These are phyloP conservation scores for Chymomyza amoena DNA, from an alignment of 2,888 invertebrate genomes.

Conservation along the genomic window DNA sequence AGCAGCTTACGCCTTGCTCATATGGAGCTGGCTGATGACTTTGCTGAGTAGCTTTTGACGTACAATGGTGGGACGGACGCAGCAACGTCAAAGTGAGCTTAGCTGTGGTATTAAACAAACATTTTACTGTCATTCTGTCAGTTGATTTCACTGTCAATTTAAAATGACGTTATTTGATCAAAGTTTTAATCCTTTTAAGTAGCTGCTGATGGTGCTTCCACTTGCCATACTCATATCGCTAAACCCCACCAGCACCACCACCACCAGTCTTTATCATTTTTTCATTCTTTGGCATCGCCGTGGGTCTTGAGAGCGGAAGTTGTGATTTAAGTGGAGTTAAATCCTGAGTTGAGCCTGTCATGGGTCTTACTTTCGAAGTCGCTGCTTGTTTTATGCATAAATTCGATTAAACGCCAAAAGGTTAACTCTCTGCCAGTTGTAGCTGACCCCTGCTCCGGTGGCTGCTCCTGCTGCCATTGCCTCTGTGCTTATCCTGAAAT, in stretches of 20 bases:
- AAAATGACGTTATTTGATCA: constrained; percentile 62
- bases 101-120: constrained; percentile 34
- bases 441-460: constrained; percentile 2
- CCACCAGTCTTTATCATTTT: background rate
- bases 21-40: constrained; percentile 42
- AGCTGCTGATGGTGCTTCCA: constrained; percentile 45
- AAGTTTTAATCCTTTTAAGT: constrained; percentile 72
- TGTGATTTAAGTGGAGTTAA: background rate
- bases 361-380: background rate
- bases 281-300: background rate
- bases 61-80: background rate
- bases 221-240: background rate
- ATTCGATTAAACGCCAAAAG: constrained; percentile 72
- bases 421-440: constrained; percentile 50
- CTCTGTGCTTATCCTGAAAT: constrained; percentile 65
- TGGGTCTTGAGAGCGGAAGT: background rate
- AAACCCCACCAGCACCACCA: too few relatives aligned
- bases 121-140: constrained; percentile 44
- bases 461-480: constrained; percentile 25
- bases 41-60: constrained; percentile 23
- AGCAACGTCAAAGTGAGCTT: background rate
- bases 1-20: constrained; percentile 55
- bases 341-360: background rate
- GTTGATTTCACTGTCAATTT: constrained; percentile 69
- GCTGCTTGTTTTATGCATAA: constrained; percentile 66